These are phyloP conservation scores for Drosophila ironensis DNA, from an alignment of 1,140 invertebrate species.

Conservation along the genomic window DNA sequence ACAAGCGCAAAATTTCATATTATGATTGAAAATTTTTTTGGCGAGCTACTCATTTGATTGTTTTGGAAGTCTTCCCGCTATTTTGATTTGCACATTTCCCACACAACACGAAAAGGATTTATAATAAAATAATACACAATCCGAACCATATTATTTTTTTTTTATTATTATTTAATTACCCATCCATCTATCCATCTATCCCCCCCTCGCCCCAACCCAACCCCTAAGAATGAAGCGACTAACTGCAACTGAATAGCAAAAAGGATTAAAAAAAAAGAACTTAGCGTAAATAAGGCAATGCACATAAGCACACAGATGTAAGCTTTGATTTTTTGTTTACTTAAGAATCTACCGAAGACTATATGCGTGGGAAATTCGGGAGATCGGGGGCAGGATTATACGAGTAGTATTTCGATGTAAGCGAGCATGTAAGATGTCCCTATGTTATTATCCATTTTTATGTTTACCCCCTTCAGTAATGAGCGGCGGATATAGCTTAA, in stretches of 20 bases:
- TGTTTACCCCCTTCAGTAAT: conserved; percentile 34
- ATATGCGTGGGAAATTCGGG: background rate
- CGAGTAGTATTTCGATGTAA: conserved; percentile 51
- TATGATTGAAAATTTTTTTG: conserved; percentile 22
- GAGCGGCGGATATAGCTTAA: conserved; percentile 43
- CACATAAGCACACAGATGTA: conserved; percentile 31
- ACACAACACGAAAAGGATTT: conserved; percentile 3
- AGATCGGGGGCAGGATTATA: conserved; percentile 17
- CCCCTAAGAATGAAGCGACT: background rate
- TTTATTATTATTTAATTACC: no score
- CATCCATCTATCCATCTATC: no score
- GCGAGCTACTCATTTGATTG: conserved; percentile 14
- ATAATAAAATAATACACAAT: conserved; percentile 6
- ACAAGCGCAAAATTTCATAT: background rate
- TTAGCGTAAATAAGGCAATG: conserved; percentile 20
- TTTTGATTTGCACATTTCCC: conserved; percentile 20
- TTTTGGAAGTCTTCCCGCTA: conserved; percentile 1
- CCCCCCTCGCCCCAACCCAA: no score
- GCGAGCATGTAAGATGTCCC: conserved; percentile 27
- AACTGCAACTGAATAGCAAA: conserved; percentile 6
- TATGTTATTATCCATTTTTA: conserved; percentile 55
- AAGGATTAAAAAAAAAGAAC: background rate
- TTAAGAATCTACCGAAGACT: conserved; percentile 28
- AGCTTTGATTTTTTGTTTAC: conserved; percentile 44
- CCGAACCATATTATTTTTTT: conserved; percentile 6